Percentiles rank a stretch among this genome's conserved stretches.
Conservation (phyloP, 2,113 vertebrate species). For the Proteles cristata region DNA sequence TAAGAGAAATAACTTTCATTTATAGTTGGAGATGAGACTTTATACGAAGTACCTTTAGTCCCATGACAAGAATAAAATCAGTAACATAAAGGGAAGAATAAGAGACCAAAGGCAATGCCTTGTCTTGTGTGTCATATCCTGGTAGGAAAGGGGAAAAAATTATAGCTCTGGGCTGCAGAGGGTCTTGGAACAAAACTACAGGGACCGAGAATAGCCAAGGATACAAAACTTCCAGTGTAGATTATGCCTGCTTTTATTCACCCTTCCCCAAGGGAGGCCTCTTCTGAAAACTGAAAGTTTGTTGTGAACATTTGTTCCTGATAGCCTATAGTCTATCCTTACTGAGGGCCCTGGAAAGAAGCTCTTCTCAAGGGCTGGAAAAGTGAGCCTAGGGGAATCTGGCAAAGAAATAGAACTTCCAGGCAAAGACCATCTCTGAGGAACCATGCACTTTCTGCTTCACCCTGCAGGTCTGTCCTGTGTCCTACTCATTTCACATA, state of each 20-base stretch:
- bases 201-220: not conserved
- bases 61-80: not conserved
- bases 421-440: not conserved
- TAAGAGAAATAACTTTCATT: not conserved
- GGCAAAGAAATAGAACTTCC: not conserved
- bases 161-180: not conserved
- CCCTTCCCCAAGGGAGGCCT: not conserved
- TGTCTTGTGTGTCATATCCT: not conserved
- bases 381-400: not conserved
- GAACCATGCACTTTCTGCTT: not conserved
- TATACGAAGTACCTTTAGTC: not conserved
- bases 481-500: not conserved
- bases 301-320: not conserved
- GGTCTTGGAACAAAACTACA: not conserved
- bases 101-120: not conserved
- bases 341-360: not conserved
- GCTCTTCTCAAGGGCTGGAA: not conserved
- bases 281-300: not conserved
- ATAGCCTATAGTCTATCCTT: too few species aligned
- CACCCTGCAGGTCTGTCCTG: not conserved
- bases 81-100: accelerated
- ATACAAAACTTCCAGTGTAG: not conserved
- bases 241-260: not conserved
- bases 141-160: not conserved
- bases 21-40: not conserved